Conservation (phyloP, 1,140 invertebrate genomes). For the Dreissena rostriformis region DNA sequence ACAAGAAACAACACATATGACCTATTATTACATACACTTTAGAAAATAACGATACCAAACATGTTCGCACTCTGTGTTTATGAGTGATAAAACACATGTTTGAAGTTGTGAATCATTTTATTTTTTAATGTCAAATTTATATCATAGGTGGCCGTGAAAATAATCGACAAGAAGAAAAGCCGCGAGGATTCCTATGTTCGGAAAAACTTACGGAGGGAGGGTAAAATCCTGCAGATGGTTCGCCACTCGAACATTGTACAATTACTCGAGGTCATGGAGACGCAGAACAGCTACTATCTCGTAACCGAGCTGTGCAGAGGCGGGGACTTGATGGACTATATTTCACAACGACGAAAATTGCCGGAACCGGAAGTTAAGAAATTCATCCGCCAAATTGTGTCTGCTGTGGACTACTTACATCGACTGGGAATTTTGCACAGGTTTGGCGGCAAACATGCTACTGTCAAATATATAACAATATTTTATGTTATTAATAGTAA, state of each 20-base stretch:
- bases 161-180: conserved; percentile 79
- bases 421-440: conserved; percentile 78
- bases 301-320: conserved; percentile 79
- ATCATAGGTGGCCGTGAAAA: conserved; percentile 78
- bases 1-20: no score
- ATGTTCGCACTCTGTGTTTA: no score
- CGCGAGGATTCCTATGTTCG: conserved; percentile 79
- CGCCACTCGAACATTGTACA: conserved; percentile 78
- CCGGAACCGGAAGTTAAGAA: conserved; percentile 75
- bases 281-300: conserved; percentile 80
- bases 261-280: conserved; percentile 80
- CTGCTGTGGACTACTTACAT: conserved; percentile 80
- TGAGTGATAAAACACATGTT: no score
- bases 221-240: conserved; percentile 77
- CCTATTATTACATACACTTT: no score
- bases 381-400: conserved; percentile 79
- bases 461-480: no score
- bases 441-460: conserved; percentile 47
- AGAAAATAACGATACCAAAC: no score
- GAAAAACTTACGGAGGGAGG: conserved; percentile 79
- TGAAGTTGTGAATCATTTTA: no score
- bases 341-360: conserved; percentile 74
- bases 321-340: conserved; percentile 80
- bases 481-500: no score
- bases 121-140: no score